Evolutionary conservation across 2,113 vertebrate genomes (phyloP), one percentile per base, ranked within the genome.

Genomic region (Tyto alba): DNA sequence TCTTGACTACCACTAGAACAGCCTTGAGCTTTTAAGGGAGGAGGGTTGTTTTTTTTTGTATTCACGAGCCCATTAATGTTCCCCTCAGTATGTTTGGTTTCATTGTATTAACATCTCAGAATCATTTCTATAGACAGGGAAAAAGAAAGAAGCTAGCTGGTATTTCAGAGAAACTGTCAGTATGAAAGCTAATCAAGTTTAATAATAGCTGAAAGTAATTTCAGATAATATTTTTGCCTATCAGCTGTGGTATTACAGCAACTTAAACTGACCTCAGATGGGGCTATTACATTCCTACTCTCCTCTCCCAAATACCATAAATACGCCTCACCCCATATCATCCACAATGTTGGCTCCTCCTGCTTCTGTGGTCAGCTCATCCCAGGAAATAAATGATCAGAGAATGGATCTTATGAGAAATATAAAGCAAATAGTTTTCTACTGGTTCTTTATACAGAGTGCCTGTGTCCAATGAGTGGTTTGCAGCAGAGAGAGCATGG

Each of bases 401-500:
- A 69, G 47, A 75, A 71, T 1, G 8, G 8, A 7, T 79, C 14
- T 41, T 81, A 14, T 8, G 66, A 26, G 74, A 72, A 66, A 34
- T 32, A 56, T 10, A 41, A 66, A 48, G 10, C 10, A 73, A 81
- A 47, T 60, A 19, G 12, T 38, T 74, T 74, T 90, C 48, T 56
- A 6, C 56, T 17, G 6, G 10, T 77, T 52, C 78, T 77, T 69
- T n/a, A 27, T n/a, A 21, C 8, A n/a, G 59, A 29, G 15, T 21
- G 16, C 53, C 40, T 10, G 6, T 23, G 40, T 26, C 55, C 22
- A 27, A 11, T 30, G 45, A 29, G 29, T 34, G 41, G 23, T 52
- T 79, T 82, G 16, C 15, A 59, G 72, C 0, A 0, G 38, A 64
- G 38, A 30, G 5, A 40, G 40, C 1, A 3, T 53, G 53, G 45